These are phyloP conservation scores for Druceiella hillmani DNA, from an alignment of 2,888 invertebrate species.

Conservation along the genomic window DNA sequence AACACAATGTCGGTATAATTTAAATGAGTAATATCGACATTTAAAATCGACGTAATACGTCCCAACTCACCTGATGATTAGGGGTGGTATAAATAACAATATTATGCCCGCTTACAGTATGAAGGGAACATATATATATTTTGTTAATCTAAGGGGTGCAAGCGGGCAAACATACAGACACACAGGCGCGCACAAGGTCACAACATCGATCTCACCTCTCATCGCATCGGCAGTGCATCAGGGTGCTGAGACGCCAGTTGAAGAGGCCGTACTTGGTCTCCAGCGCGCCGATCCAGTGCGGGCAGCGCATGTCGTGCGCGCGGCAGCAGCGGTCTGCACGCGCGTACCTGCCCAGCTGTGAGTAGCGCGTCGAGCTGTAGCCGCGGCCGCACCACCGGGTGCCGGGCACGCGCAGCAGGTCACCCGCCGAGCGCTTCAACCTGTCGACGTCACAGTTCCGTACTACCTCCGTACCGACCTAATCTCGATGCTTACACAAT, in stretches of 20 bases:
- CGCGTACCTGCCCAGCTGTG: conserved; percentile 78
- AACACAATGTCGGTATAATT: too few relatives aligned
- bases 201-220: conserved; percentile 66
- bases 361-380: conserved; percentile 71
- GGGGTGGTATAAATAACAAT: too few relatives aligned
- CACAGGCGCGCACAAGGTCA: too few relatives aligned
- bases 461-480: too few relatives aligned
- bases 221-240: conserved; percentile 91
- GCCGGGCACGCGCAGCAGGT: conserved; percentile 77
- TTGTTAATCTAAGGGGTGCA: too few relatives aligned
- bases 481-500: too few relatives aligned
- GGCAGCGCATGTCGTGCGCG: conserved; percentile 80
- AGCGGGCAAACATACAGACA: too few relatives aligned
- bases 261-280: conserved; percentile 79
- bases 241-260: conserved; percentile 85
- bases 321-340: conserved; percentile 85
- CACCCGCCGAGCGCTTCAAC: conserved; percentile 47
- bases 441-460: conserved; percentile 36
- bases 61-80: too few relatives aligned
- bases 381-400: conserved; percentile 95
- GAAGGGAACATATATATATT: too few relatives aligned
- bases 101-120: too few relatives aligned
- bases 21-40: too few relatives aligned
- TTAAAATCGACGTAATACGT: too few relatives aligned
- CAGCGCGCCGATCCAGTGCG: conserved; percentile 77